Conservation (phyloP, 2,888 invertebrate species). For the Agonopterix alstromeriana region DNA sequence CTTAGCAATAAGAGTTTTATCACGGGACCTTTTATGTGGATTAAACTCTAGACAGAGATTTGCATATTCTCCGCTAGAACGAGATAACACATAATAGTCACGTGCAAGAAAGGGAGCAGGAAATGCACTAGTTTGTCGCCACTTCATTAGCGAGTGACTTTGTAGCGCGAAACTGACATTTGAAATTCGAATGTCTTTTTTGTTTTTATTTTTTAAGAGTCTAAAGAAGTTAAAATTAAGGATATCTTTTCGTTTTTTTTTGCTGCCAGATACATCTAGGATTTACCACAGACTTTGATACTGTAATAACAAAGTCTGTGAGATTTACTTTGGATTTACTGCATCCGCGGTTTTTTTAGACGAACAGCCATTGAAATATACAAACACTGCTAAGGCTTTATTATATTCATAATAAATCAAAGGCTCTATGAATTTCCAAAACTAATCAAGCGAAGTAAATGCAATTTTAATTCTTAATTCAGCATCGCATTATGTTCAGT, state of each 20-base stretch:
- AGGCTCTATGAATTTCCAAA: not conserved
- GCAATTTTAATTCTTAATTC: constrained; percentile 39
- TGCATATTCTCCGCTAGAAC: constrained; percentile 1
- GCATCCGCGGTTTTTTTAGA: no score
- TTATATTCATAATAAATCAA: no score
- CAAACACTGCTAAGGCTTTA: no score
- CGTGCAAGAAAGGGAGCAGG: not conserved
- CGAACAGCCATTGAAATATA: no score
- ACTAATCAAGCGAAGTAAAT: constrained; percentile 10
- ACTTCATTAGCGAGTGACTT: constrained; percentile 5
- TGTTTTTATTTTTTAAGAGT: no score
- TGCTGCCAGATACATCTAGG: no score
- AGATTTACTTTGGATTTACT: no score
- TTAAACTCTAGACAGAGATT: constrained; percentile 1
- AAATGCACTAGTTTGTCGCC: constrained; percentile 1
- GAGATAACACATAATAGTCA: not conserved
- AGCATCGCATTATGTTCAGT: constrained; percentile 14
- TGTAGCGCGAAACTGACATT: not conserved
- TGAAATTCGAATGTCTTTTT: no score
- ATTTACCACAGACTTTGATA: no score
- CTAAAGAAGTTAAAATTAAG: no score
- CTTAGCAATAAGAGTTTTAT: constrained; percentile 25
- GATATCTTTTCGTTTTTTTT: no score
- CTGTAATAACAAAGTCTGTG: no score
- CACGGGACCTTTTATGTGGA: constrained; percentile 14